Evolutionary conservation across 1,140 invertebrate species (phyloP).

Genomic region (Octopus sinensis): DNA sequence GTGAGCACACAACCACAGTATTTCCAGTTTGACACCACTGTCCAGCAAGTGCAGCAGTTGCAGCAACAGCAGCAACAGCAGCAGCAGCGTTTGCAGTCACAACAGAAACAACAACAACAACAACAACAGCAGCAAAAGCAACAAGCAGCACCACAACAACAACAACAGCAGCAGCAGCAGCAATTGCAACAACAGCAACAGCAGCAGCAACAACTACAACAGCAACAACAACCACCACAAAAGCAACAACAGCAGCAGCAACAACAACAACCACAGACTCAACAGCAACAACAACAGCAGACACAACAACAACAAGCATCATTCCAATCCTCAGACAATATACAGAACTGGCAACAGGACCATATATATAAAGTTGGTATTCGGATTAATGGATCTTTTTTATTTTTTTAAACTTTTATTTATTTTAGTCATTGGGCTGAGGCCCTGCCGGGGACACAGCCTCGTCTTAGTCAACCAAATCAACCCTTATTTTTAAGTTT

Average conservation of each 20-base stretch:
- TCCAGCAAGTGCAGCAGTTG: slow-evolving; percentile 16
- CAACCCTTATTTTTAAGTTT: too few relatives aligned
- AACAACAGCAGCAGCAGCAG: slow-evolving; percentile 34
- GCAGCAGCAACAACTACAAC: slow-evolving; percentile 35
- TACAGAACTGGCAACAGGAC: slow-evolving; percentile 27
- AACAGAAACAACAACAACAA: slow-evolving; percentile 49
- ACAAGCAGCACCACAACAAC: slow-evolving; percentile 11
- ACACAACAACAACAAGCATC: slow-evolving; percentile 20
- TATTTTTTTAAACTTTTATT: too few relatives aligned
- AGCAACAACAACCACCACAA: slow-evolving; percentile 22
- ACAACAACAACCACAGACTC: slow-evolving; percentile 43
- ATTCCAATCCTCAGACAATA: background rate
- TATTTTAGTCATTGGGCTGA: too few relatives aligned
- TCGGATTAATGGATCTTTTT: too few relatives aligned
- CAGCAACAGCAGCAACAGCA: slow-evolving; percentile 22
- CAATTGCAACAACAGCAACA: slow-evolving; percentile 49
- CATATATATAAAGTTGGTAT: slow-evolving; percentile 19
- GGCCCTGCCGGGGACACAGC: too few relatives aligned
- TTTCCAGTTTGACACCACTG: slow-evolving; percentile 29
- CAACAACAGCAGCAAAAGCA: slow-evolving; percentile 36
- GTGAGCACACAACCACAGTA: slow-evolving; percentile 25
- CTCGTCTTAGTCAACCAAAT: too few relatives aligned
- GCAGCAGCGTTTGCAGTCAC: slow-evolving; percentile 42
- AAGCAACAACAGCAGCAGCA: slow-evolving; percentile 19
- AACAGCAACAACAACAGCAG: slow-evolving; percentile 45